Percentiles rank a stretch among this genome's conserved stretches.
Conservation (phyloP, 2,888 invertebrate species). For the Ormyrus rosae region DNA sequence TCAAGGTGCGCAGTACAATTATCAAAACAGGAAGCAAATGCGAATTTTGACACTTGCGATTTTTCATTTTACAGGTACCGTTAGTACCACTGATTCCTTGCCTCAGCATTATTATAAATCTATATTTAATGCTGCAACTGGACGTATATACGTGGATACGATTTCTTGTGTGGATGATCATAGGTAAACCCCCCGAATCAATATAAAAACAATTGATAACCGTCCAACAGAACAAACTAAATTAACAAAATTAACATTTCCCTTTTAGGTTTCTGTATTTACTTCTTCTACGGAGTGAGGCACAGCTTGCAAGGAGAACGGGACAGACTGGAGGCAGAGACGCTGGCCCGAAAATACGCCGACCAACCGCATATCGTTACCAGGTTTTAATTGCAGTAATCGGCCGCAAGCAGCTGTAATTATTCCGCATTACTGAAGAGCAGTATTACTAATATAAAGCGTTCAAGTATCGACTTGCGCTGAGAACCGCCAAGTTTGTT, state of each 20-base stretch:
- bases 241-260: too few species aligned
- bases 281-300: conserved; percentile 89
- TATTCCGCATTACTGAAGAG: conserved; percentile 30
- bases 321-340: conserved; percentile 61
- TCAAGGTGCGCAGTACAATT: conserved; percentile 78
- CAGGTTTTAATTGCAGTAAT: conserved; percentile 43
- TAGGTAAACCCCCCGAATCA: conserved; percentile 79
- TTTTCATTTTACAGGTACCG: conserved; percentile 80
- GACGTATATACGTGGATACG: conserved; percentile 92
- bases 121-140: conserved; percentile 93
- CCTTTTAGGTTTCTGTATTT: conserved; percentile 86
- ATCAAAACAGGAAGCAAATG: background rate
- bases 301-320: conserved; percentile 83
- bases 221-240: too few species aligned
- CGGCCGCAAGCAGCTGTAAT: background rate
- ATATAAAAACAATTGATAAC: too few species aligned
- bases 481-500: background rate
- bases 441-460: conserved; percentile 51
- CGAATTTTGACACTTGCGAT: background rate
- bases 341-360: conserved; percentile 62
- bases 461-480: background rate
- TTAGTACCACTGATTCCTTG: conserved; percentile 90
- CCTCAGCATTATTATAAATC: conserved; percentile 89
- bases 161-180: conserved; percentile 88
- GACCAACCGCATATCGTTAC: conserved; percentile 62